Percentiles rank a stretch among this genome's conserved stretches.
phyloP scores from a whole-genome alignment of 2,888 invertebrate genomes.

The Pyrgus malvae region DNA sequence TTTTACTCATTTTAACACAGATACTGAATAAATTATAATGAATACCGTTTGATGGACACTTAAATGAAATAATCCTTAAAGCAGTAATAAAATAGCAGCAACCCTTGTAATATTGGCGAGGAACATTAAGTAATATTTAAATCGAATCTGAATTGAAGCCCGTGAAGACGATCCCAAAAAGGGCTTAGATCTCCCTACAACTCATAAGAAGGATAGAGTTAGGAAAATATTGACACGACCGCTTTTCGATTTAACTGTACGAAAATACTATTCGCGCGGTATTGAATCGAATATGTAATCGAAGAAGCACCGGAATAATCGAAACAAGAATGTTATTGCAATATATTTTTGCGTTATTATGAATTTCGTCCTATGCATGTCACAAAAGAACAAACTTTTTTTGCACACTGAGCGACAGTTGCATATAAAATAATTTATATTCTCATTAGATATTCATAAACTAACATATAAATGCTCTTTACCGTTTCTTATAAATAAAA shows the following conservation, averaged over 20 bases:
- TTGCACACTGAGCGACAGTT: too few species aligned
- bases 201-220: constrained; percentile 6
- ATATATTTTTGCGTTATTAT: too few species aligned
- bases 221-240: constrained; percentile 6
- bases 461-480: too few species aligned
- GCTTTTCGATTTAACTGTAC: background rate
- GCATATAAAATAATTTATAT: too few species aligned
- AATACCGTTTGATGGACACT: background rate
- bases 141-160: constrained; percentile 15
- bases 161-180: constrained; percentile 5
- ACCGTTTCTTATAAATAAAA: too few species aligned
- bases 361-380: too few species aligned
- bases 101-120: constrained; percentile 15
- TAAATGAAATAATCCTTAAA: background rate
- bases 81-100: background rate
- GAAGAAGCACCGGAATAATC: too few species aligned
- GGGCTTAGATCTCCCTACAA: constrained; percentile 11
- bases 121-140: constrained; percentile 23
- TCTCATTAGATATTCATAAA: too few species aligned
- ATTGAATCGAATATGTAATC: too few species aligned
- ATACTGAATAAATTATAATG: background rate
- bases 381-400: too few species aligned
- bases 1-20: too few species aligned
- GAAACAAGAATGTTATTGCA: too few species aligned
- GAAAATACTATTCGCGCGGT: background rate